Conservation (phyloP, 2,888 invertebrate genomes). For the Pteria penguin region DNA sequence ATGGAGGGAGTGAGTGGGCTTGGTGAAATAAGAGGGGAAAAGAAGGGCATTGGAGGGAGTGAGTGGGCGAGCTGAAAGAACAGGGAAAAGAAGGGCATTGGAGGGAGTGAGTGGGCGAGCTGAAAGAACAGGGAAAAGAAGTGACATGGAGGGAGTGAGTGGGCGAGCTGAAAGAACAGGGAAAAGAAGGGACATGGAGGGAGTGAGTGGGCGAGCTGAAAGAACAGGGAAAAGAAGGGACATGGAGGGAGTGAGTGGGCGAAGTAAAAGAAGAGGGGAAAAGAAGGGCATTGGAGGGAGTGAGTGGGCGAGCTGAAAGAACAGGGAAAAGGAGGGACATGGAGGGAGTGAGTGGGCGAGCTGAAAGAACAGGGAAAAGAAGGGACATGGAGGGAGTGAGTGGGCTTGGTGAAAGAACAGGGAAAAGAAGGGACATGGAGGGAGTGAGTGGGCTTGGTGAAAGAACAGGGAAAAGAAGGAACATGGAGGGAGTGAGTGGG, state of each 20-base stretch:
- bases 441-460: background rate
- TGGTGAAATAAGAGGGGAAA: background rate
- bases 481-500: conserved; percentile 4
- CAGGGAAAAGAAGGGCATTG: background rate
- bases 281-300: background rate
- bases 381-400: background rate
- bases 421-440: conserved; percentile 3
- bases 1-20: background rate
- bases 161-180: no score
- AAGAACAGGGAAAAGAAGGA: conserved; percentile 11
- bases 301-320: background rate
- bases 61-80: background rate
- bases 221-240: background rate
- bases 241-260: background rate
- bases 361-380: background rate
- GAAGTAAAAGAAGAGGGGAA: background rate
- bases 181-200: background rate
- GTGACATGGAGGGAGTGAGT: background rate
- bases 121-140: background rate
- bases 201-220: background rate
- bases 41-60: background rate
- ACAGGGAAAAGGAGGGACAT: background rate
- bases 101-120: background rate
- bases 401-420: background rate
- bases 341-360: background rate